Conservation (phyloP, 2,888 invertebrate genomes). For the Iselma pallidipennis region DNA sequence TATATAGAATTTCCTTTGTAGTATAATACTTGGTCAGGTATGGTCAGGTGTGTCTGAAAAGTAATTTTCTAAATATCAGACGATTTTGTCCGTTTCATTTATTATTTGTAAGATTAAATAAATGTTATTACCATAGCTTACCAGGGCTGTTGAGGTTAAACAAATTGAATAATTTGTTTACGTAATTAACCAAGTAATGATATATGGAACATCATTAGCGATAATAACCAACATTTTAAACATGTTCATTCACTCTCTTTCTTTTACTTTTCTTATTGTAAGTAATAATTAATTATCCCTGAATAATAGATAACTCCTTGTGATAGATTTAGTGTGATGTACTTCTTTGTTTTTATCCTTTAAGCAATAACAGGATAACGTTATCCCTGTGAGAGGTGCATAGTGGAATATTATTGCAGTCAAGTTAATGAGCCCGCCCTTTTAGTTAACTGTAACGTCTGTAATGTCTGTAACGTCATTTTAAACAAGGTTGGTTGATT, state of each 20-base stretch:
- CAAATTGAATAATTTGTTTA: constrained; percentile 14
- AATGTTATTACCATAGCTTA: constrained; percentile 7
- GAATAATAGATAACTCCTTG: no score
- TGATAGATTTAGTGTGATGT: not conserved
- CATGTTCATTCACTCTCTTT: not conserved
- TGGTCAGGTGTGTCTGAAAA: not conserved
- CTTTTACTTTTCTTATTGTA: no score
- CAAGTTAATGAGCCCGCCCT: not conserved
- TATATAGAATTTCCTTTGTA: not conserved
- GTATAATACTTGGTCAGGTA: not conserved
- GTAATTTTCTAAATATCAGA: not conserved
- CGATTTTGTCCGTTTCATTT: constrained; percentile 3
- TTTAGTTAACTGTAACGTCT: not conserved
- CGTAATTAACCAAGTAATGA: constrained; percentile 7
- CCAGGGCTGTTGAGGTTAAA: not conserved
- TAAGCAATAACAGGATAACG: not conserved
- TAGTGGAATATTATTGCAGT: not conserved
- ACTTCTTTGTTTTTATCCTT: not conserved
- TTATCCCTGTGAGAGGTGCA: not conserved
- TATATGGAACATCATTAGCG: not conserved
- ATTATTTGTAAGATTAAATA: constrained; percentile 9
- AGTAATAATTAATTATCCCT: no score
- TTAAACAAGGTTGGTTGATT: constrained; percentile 8
- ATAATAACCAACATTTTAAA: not conserved
- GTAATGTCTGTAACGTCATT: not conserved